These are phyloP conservation scores for Phyto melanocephala DNA, from an alignment of 2,888 invertebrate genomes.

Conservation along the genomic window DNA sequence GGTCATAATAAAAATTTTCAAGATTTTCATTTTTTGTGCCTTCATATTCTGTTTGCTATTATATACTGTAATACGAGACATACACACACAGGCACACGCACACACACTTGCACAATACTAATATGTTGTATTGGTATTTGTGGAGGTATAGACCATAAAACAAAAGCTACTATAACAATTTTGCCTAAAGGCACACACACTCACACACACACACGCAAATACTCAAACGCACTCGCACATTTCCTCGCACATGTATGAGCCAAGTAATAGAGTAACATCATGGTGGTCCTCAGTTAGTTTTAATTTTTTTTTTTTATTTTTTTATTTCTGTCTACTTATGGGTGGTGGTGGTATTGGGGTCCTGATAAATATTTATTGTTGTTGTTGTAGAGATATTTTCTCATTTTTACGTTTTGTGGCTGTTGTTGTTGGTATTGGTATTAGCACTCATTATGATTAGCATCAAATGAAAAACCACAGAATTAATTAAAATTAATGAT, in stretches of 20 bases:
- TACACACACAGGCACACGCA: neutral
- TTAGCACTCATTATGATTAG: conserved; percentile 63
- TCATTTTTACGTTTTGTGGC: neutral
- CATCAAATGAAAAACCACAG: conserved; percentile 60
- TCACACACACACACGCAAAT: conserved; percentile 1
- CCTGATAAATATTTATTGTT: conserved; percentile 36
- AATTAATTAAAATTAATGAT: conserved; percentile 66
- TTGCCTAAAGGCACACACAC: conserved; percentile 4
- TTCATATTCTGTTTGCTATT: neutral
- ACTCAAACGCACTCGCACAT: neutral
- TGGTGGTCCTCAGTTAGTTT: conserved; percentile 13
- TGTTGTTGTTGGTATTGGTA: conserved; percentile 26
- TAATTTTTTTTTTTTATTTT: neutral
- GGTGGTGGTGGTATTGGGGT: neutral
- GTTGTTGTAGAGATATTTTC: neutral
- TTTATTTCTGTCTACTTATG: neutral
- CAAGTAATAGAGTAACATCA: neutral
- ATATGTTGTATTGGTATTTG: neutral
- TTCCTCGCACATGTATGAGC: neutral
- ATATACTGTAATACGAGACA: conserved; percentile 25
- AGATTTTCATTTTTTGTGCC: conserved; percentile 7
- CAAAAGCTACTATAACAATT: conserved; percentile 30
- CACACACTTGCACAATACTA: neutral
- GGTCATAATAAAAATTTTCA: conserved; percentile 51
- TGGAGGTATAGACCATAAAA: conserved; percentile 40